These are phyloP conservation scores for Capromys pilorides DNA, from an alignment of 2,797 vertebrate species.

Conservation along the genomic window DNA sequence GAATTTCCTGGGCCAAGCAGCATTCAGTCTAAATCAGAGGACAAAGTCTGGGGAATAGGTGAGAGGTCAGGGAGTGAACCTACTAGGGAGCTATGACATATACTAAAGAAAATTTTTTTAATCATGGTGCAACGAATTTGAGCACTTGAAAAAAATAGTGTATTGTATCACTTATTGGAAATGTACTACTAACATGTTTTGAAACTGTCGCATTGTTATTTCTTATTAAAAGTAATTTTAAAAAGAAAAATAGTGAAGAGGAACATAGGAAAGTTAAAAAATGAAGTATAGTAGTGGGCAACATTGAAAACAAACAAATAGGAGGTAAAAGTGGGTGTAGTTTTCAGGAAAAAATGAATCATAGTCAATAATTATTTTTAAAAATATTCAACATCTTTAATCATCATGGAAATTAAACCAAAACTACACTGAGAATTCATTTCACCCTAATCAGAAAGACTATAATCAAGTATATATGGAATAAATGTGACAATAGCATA, in stretches of 20 bases:
- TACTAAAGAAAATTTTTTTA: neutral
- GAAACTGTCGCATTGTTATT: too few species aligned
- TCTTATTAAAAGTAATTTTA: too few species aligned
- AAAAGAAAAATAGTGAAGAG: neutral
- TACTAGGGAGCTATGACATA: neutral
- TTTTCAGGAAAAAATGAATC: conserved; percentile 9
- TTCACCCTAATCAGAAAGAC: neutral
- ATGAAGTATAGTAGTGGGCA: neutral
- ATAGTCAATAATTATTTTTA: neutral
- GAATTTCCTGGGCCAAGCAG: neutral
- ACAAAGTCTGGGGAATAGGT: neutral
- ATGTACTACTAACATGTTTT: too few species aligned
- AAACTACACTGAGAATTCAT: neutral
- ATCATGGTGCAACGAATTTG: neutral
- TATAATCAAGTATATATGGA: neutral
- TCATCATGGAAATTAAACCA: neutral
- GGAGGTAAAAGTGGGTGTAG: neutral
- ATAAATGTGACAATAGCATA: neutral
- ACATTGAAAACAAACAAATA: neutral
- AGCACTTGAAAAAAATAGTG: neutral
- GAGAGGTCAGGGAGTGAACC: neutral
- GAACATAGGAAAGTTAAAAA: neutral
- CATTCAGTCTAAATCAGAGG: neutral
- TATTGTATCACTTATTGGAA: too few species aligned
- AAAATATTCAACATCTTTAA: neutral